Conservation (phyloP, 2,113 vertebrate genomes). For the Pelmatolapia mariae region DNA sequence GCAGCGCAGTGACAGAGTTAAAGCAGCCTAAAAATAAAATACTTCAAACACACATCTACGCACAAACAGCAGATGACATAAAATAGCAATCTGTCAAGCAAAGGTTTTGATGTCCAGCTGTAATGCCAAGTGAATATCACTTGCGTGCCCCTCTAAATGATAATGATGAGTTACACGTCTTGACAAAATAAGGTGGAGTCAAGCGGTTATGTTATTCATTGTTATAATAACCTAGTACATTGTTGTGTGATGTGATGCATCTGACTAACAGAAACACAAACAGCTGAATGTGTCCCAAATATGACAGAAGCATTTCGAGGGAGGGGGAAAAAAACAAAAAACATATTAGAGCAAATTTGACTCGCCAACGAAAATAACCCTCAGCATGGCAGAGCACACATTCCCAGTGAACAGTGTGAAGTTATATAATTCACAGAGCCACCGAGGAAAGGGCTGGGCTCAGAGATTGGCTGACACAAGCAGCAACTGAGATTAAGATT, state of each 20-base stretch:
- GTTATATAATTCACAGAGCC: slow-evolving; percentile 63
- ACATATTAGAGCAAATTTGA: slow-evolving; percentile 53
- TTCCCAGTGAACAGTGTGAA: slow-evolving; percentile 53
- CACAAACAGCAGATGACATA: slow-evolving; percentile 1
- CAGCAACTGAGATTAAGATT: slow-evolving; percentile 28
- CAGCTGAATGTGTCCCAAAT: slow-evolving; percentile 34
- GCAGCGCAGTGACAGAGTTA: slow-evolving; percentile 10
- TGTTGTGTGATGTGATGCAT: slow-evolving; percentile 2
- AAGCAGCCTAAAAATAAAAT: slow-evolving; percentile 53
- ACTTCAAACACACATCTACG: slow-evolving; percentile 15
- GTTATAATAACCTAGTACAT: background rate
- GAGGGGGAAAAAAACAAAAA: background rate
- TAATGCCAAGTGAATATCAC: background rate
- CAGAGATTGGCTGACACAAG: slow-evolving; percentile 50
- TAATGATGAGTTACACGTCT: background rate
- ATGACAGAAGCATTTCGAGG: slow-evolving; percentile 46
- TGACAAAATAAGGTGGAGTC: background rate
- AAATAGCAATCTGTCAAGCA: slow-evolving; percentile 6
- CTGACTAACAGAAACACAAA: slow-evolving; percentile 4
- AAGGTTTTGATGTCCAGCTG: background rate
- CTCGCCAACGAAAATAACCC: slow-evolving; percentile 54
- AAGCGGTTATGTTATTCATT: background rate
- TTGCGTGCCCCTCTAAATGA: background rate
- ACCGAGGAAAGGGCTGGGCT: slow-evolving; percentile 29
- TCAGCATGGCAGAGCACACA: slow-evolving; percentile 52